Base-by-base conservation (phyloP, 2,797 vertebrate species). In the Thamnophis elegans region DNA sequence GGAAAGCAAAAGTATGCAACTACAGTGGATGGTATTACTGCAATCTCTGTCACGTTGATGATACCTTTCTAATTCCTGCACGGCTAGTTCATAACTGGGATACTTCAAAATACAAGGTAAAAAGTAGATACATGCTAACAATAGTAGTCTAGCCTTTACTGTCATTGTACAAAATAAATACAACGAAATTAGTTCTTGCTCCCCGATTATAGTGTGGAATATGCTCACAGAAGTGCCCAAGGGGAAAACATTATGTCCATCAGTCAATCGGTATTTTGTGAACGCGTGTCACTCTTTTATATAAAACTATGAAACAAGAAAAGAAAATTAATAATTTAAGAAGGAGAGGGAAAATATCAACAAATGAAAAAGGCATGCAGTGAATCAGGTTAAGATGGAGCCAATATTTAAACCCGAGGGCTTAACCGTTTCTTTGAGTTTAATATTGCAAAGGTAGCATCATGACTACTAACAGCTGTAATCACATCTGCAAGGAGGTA, bases 21-120 rank as follows among this genome's bases (percentile, higher is more conserved):
- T 99, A 99, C 97, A 99, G 99, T 22, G 99, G 99, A 89, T 99
- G 99, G 99, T 99, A 99, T 95, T 99, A 99, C 97, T 99, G 99
- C 96, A 97, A 98, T 95, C 98, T 95, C 94, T 99, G 99, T 97
- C 99, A 99, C 0, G 98, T 98, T 96, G 99, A 99, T 91, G 99
- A 99, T 98, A 98, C 94, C 92, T 99, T 99, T 96, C 98, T 99
- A 94, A 99, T 99, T 96, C 99, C 99, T 10, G 99, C 99, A 16
- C 98, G 99, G 9, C 97, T 99, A 58, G 98, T 99, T 95, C 99
- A 99, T 98, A 99, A 99, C 98, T 99, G 99, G 99, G 99, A 99
- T 96, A 99, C 98, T 93, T 98, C 97, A 85, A 99, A 98, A 95
- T 98, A 99, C 95, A 99, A 99, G 99, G 99, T 99, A 95, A 60